Evolutionary conservation across 2,113 vertebrate genomes (phyloP), one percentile per base, ranked within the genome.

Genomic region (Terrapene triunguis): DNA sequence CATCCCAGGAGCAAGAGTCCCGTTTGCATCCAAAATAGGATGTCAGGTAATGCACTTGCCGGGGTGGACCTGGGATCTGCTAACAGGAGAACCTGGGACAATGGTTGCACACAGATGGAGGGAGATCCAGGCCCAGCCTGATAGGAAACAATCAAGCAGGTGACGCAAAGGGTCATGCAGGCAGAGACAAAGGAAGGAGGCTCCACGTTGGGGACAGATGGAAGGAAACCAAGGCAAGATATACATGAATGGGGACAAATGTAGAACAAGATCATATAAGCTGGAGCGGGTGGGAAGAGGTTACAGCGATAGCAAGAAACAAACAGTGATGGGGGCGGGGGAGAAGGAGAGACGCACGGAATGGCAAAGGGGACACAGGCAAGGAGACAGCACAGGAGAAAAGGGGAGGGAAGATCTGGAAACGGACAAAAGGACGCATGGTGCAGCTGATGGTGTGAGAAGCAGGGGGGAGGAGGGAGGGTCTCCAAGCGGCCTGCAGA

Each of bases 341-440:
- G 7, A 27, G 88, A 85, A 65, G 89, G n/a, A 84, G 44, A 72
- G 79, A 24, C 47, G 7, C 82, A 74, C 80, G n/a, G 14, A 87
- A 85, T 0, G 1, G 93, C 50, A 2, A 10, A 81, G 74, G 83
- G 72, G 83, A 92, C 91, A 65, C 0, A 13, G 87, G 84, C 59
- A 79, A 57, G 65, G 94, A 90, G 91, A 53, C 91, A 93, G 82
- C 76, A 6, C 1, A 13, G 94, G 9, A 87, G 92, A 90, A 87
- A 38, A n/a, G 79, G 89, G 92, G 89, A 94, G 85, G 94, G 89
- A 96, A 95, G 90, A 93, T 89, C 16, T 17, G 48, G 92, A n/a
- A 65, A 83, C 24, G 93, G 96, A 97, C 97, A 96, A 97, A 97
- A 97, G 96, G 96, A 97, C 87, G 93, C 85, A 2, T 94, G 93